phyloP scores from a whole-genome alignment of 2,888 invertebrate species.

The Dichetophora obliterata region DNA sequence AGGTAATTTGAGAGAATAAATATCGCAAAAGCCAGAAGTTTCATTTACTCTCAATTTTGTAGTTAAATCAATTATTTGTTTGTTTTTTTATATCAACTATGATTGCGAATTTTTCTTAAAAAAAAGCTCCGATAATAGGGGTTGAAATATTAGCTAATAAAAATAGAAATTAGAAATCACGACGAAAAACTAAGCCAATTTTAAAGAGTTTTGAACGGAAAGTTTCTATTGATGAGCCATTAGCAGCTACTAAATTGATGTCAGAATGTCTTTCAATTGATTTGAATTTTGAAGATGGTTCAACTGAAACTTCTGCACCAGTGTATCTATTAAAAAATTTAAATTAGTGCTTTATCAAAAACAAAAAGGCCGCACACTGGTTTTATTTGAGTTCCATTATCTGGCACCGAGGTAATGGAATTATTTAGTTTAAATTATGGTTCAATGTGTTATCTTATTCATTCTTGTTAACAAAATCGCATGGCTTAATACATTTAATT shows the following conservation, averaged over 20 bases:
- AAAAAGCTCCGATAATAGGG: conserved; percentile 11
- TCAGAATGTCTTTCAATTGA: background rate
- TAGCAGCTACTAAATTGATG: background rate
- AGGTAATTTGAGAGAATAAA: too few species aligned
- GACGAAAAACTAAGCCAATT: background rate
- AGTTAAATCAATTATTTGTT: background rate
- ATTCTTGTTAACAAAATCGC: background rate
- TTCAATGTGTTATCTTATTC: background rate
- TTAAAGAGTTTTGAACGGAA: background rate
- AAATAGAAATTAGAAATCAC: conserved; percentile 9
- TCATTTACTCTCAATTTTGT: conserved; percentile 4
- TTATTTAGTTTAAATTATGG: background rate
- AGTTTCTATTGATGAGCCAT: background rate
- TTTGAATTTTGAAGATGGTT: conserved; percentile 7
- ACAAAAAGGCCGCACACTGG: background rate
- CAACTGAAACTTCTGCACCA: background rate
- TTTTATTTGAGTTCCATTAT: too few species aligned
- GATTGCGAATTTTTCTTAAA: conserved; percentile 6
- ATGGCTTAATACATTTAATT: background rate
- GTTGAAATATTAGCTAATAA: conserved; percentile 1
- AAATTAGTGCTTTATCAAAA: background rate
- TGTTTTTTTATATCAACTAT: conserved; percentile 4
- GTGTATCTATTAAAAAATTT: background rate
- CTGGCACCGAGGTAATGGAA: too few species aligned
- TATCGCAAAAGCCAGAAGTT: too few species aligned